These are phyloP conservation scores for Scotopteryx bipunctaria DNA, from an alignment of 2,888 invertebrate genomes.

Conservation along the genomic window DNA sequence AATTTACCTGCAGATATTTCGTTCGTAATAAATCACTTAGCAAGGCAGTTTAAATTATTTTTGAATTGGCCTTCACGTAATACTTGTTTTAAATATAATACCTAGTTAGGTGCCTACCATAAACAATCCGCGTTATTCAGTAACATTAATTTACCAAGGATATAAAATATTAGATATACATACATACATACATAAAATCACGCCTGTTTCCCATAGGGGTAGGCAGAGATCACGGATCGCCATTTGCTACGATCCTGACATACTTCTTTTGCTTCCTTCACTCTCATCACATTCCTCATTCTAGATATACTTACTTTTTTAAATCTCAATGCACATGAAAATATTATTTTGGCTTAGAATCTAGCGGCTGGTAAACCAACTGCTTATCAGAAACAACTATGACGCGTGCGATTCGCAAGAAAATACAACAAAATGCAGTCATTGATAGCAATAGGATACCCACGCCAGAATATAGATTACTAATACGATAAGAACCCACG, in stretches of 20 bases:
- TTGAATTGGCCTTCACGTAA: slow-evolving; percentile 8
- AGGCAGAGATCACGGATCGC: too few relatives aligned
- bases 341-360: too few relatives aligned
- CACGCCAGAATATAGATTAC: not conserved
- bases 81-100: not conserved
- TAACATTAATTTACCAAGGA: slow-evolving; percentile 3
- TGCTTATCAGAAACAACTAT: too few relatives aligned
- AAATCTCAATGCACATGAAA: too few relatives aligned
- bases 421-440: not conserved
- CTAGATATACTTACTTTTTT: too few relatives aligned
- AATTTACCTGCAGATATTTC: not conserved
- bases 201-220: too few relatives aligned
- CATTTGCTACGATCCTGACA: too few relatives aligned
- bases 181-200: too few relatives aligned
- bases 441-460: not conserved
- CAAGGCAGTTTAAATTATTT: slow-evolving; percentile 1
- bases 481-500: slow-evolving; percentile 1
- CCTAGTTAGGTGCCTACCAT: not conserved
- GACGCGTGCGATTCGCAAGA: not conserved
- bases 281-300: too few relatives aligned
- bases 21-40: not conserved
- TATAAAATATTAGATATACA: too few relatives aligned
- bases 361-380: too few relatives aligned
- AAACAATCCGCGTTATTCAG: not conserved
- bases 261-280: too few relatives aligned